phyloP scores from a whole-genome alignment of 2,888 invertebrate species.

The Lydus trimaculatus region DNA sequence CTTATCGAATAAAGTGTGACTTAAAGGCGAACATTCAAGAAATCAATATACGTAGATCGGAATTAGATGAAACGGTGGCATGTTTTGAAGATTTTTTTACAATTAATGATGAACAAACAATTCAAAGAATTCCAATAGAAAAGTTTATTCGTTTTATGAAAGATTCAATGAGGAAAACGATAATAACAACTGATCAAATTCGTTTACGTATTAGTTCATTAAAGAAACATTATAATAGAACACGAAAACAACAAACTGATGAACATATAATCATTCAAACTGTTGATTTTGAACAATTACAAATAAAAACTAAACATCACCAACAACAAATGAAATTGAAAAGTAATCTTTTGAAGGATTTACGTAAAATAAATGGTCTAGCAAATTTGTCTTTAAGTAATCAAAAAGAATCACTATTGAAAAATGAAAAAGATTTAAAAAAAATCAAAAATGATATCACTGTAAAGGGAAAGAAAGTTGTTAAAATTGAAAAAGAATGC shows the following conservation, averaged over 20 bases:
- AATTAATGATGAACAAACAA: slow-evolving; percentile 60
- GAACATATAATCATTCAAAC: slow-evolving; percentile 65
- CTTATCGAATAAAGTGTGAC: slow-evolving; percentile 21
- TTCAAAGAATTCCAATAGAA: slow-evolving; percentile 68
- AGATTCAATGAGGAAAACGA: slow-evolving; percentile 65
- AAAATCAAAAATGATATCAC: slow-evolving; percentile 59
- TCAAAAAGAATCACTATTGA: slow-evolving; percentile 65
- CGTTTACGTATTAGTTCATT: slow-evolving; percentile 65
- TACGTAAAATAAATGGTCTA: slow-evolving; percentile 65
- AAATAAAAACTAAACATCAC: slow-evolving; percentile 66
- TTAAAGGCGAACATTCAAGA: slow-evolving; percentile 56
- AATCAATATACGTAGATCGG: slow-evolving; percentile 61
- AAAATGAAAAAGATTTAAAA: slow-evolving; percentile 60
- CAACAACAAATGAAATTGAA: slow-evolving; percentile 63
- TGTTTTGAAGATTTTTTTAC: slow-evolving; percentile 63
- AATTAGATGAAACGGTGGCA: slow-evolving; percentile 61
- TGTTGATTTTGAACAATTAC: slow-evolving; percentile 69
- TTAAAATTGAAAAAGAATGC: slow-evolving; percentile 60
- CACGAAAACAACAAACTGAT: slow-evolving; percentile 65
- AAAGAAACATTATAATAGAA: slow-evolving; percentile 63
- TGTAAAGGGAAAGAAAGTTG: slow-evolving; percentile 56
- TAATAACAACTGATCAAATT: slow-evolving; percentile 65
- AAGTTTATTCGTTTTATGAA: slow-evolving; percentile 65
- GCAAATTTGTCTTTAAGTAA: slow-evolving; percentile 65
- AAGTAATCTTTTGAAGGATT: slow-evolving; percentile 61